phyloP scores from a whole-genome alignment of 2,888 invertebrate species.

The Elegia similella region DNA sequence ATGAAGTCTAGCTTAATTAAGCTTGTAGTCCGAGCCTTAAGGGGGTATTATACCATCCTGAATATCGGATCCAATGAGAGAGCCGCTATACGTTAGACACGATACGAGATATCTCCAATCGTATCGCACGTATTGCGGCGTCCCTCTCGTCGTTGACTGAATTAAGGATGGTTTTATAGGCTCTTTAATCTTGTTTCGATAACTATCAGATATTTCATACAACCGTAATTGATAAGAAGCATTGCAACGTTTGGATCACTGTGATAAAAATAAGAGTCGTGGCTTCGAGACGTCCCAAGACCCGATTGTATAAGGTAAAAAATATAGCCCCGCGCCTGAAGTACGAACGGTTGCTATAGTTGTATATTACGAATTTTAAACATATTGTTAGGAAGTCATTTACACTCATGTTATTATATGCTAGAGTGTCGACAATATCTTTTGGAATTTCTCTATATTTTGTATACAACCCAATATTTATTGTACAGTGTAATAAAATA shows the following conservation, averaged over 20 bases:
- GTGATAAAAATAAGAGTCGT: slow-evolving; percentile 16
- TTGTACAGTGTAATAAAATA: slow-evolving; percentile 82
- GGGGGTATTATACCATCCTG: too few relatives aligned
- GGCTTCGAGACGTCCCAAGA: slow-evolving; percentile 18
- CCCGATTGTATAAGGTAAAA: slow-evolving; percentile 7
- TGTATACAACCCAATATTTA: slow-evolving; percentile 79
- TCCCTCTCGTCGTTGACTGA: too few relatives aligned
- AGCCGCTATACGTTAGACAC: too few relatives aligned
- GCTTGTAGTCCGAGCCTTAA: too few relatives aligned
- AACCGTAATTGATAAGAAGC: too few relatives aligned
- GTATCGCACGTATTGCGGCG: too few relatives aligned
- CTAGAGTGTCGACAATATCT: slow-evolving; percentile 78
- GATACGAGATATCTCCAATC: too few relatives aligned
- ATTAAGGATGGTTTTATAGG: too few relatives aligned
- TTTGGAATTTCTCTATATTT: slow-evolving; percentile 79
- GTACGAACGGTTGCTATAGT: slow-evolving; percentile 31
- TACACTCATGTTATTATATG: slow-evolving; percentile 67
- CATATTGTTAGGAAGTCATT: slow-evolving; percentile 55
- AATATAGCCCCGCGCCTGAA: slow-evolving; percentile 25
- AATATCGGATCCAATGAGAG: too few relatives aligned
- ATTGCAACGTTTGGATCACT: neutral
- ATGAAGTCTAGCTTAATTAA: too few relatives aligned
- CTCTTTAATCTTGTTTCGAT: too few relatives aligned
- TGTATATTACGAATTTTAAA: slow-evolving; percentile 60
- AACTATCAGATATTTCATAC: too few relatives aligned